phyloP scores from a whole-genome alignment of 2,888 invertebrate genomes.

The Electrophaes corylata region DNA sequence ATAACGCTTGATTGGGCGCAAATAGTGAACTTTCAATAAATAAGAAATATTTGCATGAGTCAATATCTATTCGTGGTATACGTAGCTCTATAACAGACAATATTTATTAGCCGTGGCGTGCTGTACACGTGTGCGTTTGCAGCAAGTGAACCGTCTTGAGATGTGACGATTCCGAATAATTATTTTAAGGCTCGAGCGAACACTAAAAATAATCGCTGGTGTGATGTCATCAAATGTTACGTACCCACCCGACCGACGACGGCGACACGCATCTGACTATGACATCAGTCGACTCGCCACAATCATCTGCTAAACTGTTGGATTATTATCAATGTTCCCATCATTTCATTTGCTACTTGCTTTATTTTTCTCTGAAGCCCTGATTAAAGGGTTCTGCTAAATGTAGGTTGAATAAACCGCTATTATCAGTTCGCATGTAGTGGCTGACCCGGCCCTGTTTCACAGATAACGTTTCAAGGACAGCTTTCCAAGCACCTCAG shows the following conservation, averaged over 20 bases:
- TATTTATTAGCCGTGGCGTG: slow-evolving; percentile 24
- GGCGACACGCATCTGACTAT: slow-evolving; percentile 68
- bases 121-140: slow-evolving; percentile 47
- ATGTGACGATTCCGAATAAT: slow-evolving; percentile 67
- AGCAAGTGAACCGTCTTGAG: slow-evolving; percentile 53
- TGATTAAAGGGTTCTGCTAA: slow-evolving; percentile 39
- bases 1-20: not conserved
- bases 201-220: slow-evolving; percentile 74
- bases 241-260: slow-evolving; percentile 54
- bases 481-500: slow-evolving; percentile 27
- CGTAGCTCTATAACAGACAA: slow-evolving; percentile 32
- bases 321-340: slow-evolving; percentile 66
- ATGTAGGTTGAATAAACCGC: slow-evolving; percentile 35
- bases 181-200: slow-evolving; percentile 74
- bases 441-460: slow-evolving; percentile 29
- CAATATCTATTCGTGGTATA: slow-evolving; percentile 16
- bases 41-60: slow-evolving; percentile 14
- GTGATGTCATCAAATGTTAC: slow-evolving; percentile 81
- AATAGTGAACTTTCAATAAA: not conserved
- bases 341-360: slow-evolving; percentile 53
- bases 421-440: slow-evolving; percentile 35
- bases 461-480: slow-evolving; percentile 38
- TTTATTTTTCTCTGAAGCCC: slow-evolving; percentile 37
- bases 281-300: slow-evolving; percentile 72
- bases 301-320: slow-evolving; percentile 64